These are phyloP conservation scores for Lasioglossum zephyrum DNA, from an alignment of 2,888 invertebrate genomes.

Conservation along the genomic window DNA sequence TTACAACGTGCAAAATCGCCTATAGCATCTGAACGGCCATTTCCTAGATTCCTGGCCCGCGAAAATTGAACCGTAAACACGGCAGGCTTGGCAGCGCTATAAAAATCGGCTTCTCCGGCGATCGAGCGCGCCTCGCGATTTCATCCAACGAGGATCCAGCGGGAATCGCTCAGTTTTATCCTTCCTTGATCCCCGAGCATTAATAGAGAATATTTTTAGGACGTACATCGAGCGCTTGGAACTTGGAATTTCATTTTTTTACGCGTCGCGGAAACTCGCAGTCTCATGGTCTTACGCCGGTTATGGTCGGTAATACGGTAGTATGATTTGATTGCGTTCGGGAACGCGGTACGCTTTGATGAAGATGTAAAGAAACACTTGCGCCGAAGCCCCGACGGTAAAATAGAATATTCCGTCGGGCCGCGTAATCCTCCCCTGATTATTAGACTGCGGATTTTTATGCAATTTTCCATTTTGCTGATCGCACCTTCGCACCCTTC, in stretches of 20 bases:
- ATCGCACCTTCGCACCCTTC: neutral
- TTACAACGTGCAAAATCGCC: neutral
- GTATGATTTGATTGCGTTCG: neutral
- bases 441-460: too few relatives aligned
- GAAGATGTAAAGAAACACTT: neutral
- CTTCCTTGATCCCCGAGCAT: neutral
- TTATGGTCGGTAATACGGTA: neutral
- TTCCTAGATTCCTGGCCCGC: neutral
- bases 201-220: neutral
- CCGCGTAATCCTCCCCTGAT: too few relatives aligned
- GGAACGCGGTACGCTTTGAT: neutral
- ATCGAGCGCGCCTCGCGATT: neutral
- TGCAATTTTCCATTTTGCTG: too few relatives aligned
- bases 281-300: neutral
- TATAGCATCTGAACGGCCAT: neutral
- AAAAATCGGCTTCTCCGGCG: neutral
- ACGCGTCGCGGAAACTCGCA: neutral
- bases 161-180: neutral
- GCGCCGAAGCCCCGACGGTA: neutral
- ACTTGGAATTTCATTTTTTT: neutral
- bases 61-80: conserved; percentile 8
- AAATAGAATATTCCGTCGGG: too few relatives aligned
- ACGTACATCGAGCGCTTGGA: too few relatives aligned
- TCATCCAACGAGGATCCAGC: neutral
- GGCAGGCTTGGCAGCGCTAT: neutral